Evolutionary conservation across 2,888 invertebrate genomes (phyloP), one percentile per base, ranked within the genome.

Genomic region (Caenorhabditis afra): DNA sequence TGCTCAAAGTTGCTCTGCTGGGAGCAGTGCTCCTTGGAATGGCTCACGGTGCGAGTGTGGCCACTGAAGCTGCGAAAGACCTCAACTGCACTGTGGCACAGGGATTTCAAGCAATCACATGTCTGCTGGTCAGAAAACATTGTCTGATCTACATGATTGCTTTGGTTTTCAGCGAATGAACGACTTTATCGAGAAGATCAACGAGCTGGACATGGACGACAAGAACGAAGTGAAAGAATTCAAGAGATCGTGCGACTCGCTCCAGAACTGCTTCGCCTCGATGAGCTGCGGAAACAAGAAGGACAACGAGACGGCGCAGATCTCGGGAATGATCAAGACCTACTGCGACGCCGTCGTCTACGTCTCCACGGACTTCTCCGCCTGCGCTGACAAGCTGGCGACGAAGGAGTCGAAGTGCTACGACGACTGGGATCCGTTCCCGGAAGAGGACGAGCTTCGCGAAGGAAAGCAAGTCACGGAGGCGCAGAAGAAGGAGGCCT

Each of bases 381-480:
- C 12, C 0, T 71, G 71, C 57, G 14, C 18, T 8, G 45, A 55
- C 3, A 62, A 62, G n/a, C 12, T 71, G n/a, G 71, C 62, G 10
- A 18, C 12, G 12, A 62, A 49, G n/a, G 49, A 71, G 8, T 57
- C 71, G 0, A 29, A 18, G 14, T 71, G 71, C 57, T 62, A 45
- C 37, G 39, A 71, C 0, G 29, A 62, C 12, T 71, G 71, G 71
- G 49, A 55, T 16, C 71, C 71, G 12, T 71, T 62, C 41, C 62
- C 71, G 11, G 57, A 55, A 23, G 55, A 11, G 0, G 41, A 57
- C 8, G 41, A 39, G 0, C 11, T 37, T 18, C 55, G 55, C n/a
- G 39, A 22, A 12, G 53, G 47, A 22, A 49, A 55, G 39, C 47
- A 37, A 47, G 61, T 44, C 12, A 52, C 50, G 35, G 68, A 37